Percentiles rank a stretch among this genome's conserved stretches.
These are phyloP conservation scores for Rhysida immarginata DNA, from an alignment of 1,140 invertebrate genomes.

Conservation along the genomic window DNA sequence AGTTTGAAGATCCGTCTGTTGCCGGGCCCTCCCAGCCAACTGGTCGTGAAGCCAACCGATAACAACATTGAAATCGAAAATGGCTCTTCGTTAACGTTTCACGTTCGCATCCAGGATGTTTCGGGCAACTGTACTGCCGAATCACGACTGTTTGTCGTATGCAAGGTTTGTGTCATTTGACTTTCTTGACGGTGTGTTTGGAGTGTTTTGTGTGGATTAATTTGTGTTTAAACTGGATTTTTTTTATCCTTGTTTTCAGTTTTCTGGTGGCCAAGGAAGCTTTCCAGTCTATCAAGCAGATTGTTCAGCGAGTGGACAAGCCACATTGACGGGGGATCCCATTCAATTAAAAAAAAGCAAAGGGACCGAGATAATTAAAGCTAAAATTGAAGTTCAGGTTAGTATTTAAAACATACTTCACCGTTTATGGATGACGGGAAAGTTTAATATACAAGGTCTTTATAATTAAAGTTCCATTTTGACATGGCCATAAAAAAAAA, in stretches of 20 bases:
- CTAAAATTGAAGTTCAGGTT: slow-evolving; percentile 27
- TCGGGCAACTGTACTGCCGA: slow-evolving; percentile 26
- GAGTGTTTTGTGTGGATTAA: no score
- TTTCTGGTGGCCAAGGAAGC: slow-evolving; percentile 19
- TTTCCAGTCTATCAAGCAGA: slow-evolving; percentile 23
- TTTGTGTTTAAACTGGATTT: not conserved
- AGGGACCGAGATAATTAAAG: slow-evolving; percentile 20
- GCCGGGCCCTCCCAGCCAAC: slow-evolving; percentile 19
- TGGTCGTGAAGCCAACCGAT: slow-evolving; percentile 17
- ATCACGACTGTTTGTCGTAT: slow-evolving; percentile 17
- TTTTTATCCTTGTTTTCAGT: slow-evolving; percentile 16
- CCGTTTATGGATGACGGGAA: no score
- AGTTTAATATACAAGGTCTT: no score
- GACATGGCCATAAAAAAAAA: no score
- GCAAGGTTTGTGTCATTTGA: slow-evolving; percentile 17
- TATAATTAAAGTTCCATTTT: no score
- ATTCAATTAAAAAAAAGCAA: slow-evolving; percentile 23
- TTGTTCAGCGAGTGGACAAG: slow-evolving; percentile 20
- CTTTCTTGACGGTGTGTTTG: no score
- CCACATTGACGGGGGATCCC: slow-evolving; percentile 21
- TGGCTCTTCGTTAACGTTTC: slow-evolving; percentile 20
- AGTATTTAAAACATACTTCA: no score
- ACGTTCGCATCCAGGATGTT: slow-evolving; percentile 22
- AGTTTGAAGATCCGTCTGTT: slow-evolving; percentile 27
- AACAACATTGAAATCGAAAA: slow-evolving; percentile 24